A percentile compares a stretch with the other conserved stretches of the same genome.
Evolutionary conservation across 2,113 vertebrate genomes (phyloP).

Genomic region (Sakesphorus luctuosus): DNA sequence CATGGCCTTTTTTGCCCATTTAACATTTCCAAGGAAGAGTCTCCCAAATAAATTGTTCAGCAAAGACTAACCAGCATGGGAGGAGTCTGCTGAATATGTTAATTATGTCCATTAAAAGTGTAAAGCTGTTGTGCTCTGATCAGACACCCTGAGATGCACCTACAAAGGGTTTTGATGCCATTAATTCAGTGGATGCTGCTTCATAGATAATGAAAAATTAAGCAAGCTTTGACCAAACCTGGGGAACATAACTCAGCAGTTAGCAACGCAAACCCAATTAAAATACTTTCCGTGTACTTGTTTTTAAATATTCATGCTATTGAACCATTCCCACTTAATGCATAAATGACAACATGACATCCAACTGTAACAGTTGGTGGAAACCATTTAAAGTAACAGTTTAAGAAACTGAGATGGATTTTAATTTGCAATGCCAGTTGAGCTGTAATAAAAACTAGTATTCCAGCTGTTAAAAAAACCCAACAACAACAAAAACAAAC

Average conservation of each 20-base stretch:
- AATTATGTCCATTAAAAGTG: conserved; percentile 29
- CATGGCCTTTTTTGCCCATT: neutral
- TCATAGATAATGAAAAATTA: conserved; percentile 63
- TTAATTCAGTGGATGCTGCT: conserved; percentile 54
- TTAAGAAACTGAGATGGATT: conserved; percentile 81
- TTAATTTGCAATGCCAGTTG: conserved; percentile 81
- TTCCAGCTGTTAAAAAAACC: conserved; percentile 76
- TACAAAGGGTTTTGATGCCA: conserved; percentile 39
- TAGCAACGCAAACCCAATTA: conserved; percentile 67
- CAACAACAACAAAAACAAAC: conserved; percentile 60
- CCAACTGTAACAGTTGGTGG: conserved; percentile 78
- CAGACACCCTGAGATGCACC: neutral
- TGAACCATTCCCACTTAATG: conserved; percentile 74
- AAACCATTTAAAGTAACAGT: conserved; percentile 79
- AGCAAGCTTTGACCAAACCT: conserved; percentile 61
- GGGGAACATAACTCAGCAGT: conserved; percentile 46
- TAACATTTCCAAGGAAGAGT: neutral
- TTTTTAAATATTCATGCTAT: conserved; percentile 76
- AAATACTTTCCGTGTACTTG: conserved; percentile 59
- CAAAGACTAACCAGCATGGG: neutral
- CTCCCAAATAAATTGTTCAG: neutral
- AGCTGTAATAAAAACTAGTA: conserved; percentile 82
- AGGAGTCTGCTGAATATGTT: neutral
- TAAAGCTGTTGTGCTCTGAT: conserved; percentile 31
- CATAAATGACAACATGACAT: conserved; percentile 79